phyloP scores from a whole-genome alignment of 2,113 vertebrate species.

The Ammospiza nelsoni region DNA sequence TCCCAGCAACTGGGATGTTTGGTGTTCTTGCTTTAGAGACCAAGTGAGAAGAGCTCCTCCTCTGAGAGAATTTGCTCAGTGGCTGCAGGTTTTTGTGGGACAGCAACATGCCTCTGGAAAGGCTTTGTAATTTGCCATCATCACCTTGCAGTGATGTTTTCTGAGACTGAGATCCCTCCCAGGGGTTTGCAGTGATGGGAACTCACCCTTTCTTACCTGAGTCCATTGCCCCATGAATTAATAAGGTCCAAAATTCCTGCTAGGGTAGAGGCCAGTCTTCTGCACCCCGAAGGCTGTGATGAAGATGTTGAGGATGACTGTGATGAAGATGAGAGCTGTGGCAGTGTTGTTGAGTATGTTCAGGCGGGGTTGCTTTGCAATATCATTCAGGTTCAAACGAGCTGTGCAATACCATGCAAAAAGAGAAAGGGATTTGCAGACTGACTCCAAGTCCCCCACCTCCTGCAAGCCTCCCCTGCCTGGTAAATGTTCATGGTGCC shows the following conservation, averaged over 20 bases:
- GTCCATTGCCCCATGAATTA: background rate
- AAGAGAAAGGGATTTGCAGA: background rate
- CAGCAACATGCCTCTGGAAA: background rate
- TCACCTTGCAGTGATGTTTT: background rate
- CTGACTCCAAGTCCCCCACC: background rate
- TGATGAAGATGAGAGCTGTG: constrained; percentile 84
- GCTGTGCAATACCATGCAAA: constrained; percentile 61
- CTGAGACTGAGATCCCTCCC: background rate
- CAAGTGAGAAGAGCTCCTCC: background rate
- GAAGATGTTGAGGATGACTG: constrained; percentile 88
- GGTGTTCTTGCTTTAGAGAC: background rate
- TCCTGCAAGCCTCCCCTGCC: background rate
- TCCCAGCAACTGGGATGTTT: background rate
- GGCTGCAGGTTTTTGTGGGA: background rate
- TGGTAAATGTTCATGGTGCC: background rate
- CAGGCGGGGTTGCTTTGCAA: constrained; percentile 82
- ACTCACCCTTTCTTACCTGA: constrained; percentile 42
- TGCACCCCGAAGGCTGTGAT: constrained; percentile 90
- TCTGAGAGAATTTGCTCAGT: background rate
- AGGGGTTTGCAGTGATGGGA: background rate
- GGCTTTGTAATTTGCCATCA: background rate
- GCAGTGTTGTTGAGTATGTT: constrained; percentile 84
- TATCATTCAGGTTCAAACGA: constrained; percentile 84
- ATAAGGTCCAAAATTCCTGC: constrained; percentile 54
- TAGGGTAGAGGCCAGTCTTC: constrained; percentile 81